phyloP scores from a whole-genome alignment of 2,797 vertebrate genomes.

The Anniella stebbinsi region DNA sequence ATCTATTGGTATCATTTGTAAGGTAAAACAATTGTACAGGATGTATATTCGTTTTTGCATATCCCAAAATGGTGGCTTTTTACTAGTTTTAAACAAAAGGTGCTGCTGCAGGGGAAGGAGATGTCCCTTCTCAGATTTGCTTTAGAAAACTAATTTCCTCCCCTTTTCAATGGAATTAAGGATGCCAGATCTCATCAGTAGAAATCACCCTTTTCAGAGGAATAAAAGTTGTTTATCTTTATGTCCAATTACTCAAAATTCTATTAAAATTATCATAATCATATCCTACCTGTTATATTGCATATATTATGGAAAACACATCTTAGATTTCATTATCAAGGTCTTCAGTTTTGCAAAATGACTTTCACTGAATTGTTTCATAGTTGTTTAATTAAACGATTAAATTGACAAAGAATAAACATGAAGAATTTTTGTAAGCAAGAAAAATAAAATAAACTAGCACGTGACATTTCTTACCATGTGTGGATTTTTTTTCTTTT shows the following conservation, averaged over 20 bases:
- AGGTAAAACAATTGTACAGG: not conserved
- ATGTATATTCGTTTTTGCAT: not conserved
- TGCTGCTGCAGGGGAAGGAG: too few relatives aligned
- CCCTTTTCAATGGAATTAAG: slow-evolving; percentile 22
- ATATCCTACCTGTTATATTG: slow-evolving; percentile 21
- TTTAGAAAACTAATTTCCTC: slow-evolving; percentile 28
- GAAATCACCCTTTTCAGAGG: slow-evolving; percentile 2
- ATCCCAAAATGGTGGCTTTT: not conserved
- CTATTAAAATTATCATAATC: slow-evolving; percentile 49
- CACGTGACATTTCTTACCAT: not conserved
- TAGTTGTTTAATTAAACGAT: slow-evolving; percentile 35
- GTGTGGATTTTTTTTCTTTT: accelerated
- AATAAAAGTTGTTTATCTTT: slow-evolving; percentile 19
- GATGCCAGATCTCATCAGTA: not conserved
- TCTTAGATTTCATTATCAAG: slow-evolving; percentile 42
- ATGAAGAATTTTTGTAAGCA: not conserved
- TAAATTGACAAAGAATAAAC: slow-evolving; percentile 22
- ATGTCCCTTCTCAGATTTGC: not conserved
- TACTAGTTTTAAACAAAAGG: not conserved
- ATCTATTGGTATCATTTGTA: not conserved
- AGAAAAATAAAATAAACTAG: not conserved
- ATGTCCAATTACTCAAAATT: slow-evolving; percentile 42
- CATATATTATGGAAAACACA: not conserved
- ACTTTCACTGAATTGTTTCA: slow-evolving; percentile 11
- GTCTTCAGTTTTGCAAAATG: slow-evolving; percentile 37